phyloP scores from a whole-genome alignment of 2,797 vertebrate genomes.

The Esox masquinongy region DNA sequence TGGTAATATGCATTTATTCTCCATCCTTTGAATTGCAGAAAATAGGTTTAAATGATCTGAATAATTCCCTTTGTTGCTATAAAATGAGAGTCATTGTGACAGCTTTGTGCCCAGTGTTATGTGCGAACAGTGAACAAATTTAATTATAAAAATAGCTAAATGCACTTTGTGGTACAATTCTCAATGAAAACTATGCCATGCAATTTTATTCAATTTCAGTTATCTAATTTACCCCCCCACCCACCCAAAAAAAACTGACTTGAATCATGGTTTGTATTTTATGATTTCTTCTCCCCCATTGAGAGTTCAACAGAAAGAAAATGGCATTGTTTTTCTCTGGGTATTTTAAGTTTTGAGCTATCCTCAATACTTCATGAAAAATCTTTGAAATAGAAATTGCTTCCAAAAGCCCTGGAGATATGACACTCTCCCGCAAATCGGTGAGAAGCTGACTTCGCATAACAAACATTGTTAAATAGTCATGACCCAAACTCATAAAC shows the following conservation, averaged over 20 bases:
- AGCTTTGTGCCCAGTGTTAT: not conserved
- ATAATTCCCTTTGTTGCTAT: not conserved
- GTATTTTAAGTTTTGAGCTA: not conserved
- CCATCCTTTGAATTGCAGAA: not conserved
- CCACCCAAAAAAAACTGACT: not conserved
- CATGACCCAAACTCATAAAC: conserved; percentile 4
- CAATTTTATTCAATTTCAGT: too few relatives aligned
- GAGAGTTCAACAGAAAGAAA: not conserved
- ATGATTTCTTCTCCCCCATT: not conserved
- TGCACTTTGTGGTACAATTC: not conserved
- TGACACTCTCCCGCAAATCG: not conserved
- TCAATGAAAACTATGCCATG: not conserved
- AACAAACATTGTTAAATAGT: conserved; percentile 6
- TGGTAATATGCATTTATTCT: not conserved
- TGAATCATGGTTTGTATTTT: not conserved
- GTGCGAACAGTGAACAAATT: not conserved
- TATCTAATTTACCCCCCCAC: too few relatives aligned
- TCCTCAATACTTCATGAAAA: not conserved
- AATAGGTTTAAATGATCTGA: not conserved
- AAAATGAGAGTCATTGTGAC: not conserved
- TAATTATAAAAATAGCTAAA: not conserved
- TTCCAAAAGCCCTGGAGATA: not conserved
- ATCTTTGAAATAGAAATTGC: conserved; percentile 1
- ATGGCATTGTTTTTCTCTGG: not conserved
- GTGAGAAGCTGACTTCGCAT: not conserved